These are phyloP conservation scores for Camelus bactrianus DNA, from an alignment of 2,113 vertebrate species.

Conservation along the genomic window DNA sequence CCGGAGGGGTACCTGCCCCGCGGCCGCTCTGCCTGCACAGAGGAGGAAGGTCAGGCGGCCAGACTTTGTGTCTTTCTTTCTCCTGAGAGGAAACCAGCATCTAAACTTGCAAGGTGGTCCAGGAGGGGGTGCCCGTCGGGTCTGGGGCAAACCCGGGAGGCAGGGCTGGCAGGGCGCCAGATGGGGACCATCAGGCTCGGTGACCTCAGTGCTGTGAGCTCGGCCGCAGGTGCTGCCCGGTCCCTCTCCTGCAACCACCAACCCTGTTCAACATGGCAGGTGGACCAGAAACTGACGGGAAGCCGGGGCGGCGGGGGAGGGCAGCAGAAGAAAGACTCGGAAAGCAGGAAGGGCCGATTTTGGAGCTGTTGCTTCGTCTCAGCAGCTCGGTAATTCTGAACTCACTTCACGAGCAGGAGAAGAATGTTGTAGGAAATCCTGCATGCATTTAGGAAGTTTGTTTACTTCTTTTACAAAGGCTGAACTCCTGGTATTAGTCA, in stretches of 20 bases:
- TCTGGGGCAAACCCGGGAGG: background rate
- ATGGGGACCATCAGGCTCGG: no score
- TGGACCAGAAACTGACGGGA: background rate
- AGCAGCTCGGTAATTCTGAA: background rate
- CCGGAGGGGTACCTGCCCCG: background rate
- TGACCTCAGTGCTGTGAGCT: fast-evolving
- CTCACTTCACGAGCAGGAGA: background rate
- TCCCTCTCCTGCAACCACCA: no score
- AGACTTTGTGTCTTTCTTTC: constrained; percentile 63
- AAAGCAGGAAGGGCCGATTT: fast-evolving
- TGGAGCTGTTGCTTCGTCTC: background rate
- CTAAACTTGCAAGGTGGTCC: background rate
- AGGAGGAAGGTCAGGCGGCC: constrained; percentile 78
- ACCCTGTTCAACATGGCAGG: background rate
- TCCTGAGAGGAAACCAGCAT: constrained; percentile 45
- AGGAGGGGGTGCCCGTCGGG: background rate
- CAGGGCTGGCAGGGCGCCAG: no score
- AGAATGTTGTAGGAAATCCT: background rate
- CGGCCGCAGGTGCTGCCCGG: background rate
- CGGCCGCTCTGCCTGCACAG: constrained; percentile 51
- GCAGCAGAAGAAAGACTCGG: background rate
- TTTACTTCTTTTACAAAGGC: background rate
- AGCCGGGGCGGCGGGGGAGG: fast-evolving
- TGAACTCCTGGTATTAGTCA: background rate
- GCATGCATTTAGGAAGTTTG: fast-evolving